Conservation (phyloP, 2,113 vertebrate species). For the Oreochromis niloticus region DNA sequence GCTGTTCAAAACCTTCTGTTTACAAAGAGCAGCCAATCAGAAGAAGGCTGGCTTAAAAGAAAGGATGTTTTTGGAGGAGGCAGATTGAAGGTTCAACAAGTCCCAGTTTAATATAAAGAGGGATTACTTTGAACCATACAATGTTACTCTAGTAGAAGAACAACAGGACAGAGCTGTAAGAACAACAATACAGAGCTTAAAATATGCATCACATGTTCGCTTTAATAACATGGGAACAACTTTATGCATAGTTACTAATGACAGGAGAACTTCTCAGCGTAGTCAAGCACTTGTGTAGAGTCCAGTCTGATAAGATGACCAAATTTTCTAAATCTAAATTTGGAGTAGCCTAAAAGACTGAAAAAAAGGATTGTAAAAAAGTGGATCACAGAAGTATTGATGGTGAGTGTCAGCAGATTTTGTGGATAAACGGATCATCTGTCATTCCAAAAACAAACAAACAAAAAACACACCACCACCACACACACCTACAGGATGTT, state of each 20-base stretch:
- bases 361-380: not conserved
- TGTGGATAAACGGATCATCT: rapidly evolving
- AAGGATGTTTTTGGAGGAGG: not conserved
- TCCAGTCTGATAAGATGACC: not conserved
- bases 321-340: not conserved
- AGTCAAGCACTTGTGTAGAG: not conserved
- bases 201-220: not conserved
- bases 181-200: not conserved
- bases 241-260: not conserved
- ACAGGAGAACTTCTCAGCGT: not conserved
- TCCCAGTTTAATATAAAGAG: not conserved
- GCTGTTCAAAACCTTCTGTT: not conserved
- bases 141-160: not conserved
- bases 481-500: no score
- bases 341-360: not conserved
- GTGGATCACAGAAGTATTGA: not conserved
- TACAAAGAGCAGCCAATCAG: not conserved
- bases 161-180: rapidly evolving
- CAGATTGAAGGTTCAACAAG: not conserved
- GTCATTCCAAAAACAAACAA: not conserved
- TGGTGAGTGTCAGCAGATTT: not conserved
- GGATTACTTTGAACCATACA: not conserved
- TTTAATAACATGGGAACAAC: not conserved
- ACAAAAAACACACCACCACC: not conserved
- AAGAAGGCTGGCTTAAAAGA: not conserved